phyloP scores from a whole-genome alignment of 1,140 invertebrate genomes.

The Aphis craccivora region DNA sequence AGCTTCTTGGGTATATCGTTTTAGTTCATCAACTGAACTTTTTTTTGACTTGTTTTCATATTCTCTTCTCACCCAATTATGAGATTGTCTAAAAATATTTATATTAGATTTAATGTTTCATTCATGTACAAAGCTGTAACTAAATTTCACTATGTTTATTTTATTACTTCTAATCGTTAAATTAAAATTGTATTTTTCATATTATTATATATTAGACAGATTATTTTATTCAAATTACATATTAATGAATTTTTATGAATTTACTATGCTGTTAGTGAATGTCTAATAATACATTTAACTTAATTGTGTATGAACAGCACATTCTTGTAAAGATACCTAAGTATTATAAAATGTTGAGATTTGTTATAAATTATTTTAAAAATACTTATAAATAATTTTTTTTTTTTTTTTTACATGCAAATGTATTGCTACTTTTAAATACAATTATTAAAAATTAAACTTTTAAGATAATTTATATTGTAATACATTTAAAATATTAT shows the following conservation, averaged over 20 bases:
- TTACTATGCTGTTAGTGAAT: too few species aligned
- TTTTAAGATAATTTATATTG: neutral
- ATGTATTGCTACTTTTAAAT: neutral
- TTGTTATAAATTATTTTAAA: too few species aligned
- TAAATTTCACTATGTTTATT: neutral
- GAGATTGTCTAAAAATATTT: conserved; percentile 65
- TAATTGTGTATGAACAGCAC: too few species aligned
- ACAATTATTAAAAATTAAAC: neutral
- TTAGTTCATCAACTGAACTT: conserved; percentile 79
- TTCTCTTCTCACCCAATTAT: conserved; percentile 83
- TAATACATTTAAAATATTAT: too few species aligned
- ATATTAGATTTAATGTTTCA: neutral
- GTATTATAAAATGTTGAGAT: too few species aligned
- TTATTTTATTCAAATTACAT: neutral
- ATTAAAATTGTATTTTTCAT: neutral
- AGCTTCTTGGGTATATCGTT: conserved; percentile 86
- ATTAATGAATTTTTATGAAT: too few species aligned
- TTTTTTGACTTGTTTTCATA: conserved; percentile 64
- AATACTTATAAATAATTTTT: neutral
- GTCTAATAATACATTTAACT: too few species aligned
- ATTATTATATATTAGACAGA: neutral
- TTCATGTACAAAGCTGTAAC: neutral
- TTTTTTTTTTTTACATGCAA: too few species aligned
- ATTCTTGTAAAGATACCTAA: too few species aligned
- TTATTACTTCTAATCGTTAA: neutral